phyloP scores from a whole-genome alignment of 2,113 vertebrate genomes.

The Chaetorhynchus papuensis region DNA sequence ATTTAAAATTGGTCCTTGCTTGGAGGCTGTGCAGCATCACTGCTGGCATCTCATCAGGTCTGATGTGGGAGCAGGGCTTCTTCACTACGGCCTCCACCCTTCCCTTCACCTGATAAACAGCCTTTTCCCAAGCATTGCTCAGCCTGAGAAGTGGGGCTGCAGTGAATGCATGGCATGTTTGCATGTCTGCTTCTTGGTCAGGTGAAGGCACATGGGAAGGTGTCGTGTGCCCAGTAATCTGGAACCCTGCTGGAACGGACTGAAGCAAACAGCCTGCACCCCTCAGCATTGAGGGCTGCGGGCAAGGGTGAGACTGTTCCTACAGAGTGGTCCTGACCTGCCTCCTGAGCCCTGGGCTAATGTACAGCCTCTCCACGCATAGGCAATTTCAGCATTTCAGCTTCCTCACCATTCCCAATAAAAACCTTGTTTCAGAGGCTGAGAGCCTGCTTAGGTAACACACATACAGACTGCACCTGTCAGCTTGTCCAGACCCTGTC shows the following conservation, averaged over 20 bases:
- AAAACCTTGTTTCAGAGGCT: not conserved
- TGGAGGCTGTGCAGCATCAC: not conserved
- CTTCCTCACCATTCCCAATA: not conserved
- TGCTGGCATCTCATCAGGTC: not conserved
- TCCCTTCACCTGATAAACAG: not conserved
- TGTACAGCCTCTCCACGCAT: rapidly evolving
- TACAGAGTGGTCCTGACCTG: rapidly evolving
- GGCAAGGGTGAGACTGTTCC: not conserved
- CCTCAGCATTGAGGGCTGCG: rapidly evolving
- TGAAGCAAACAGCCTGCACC: not conserved
- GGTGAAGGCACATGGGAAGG: not conserved
- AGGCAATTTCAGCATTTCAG: not conserved
- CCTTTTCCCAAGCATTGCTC: not conserved
- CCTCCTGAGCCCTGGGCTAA: not conserved
- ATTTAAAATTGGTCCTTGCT: not conserved
- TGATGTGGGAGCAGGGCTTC: not conserved
- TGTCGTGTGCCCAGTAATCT: not conserved
- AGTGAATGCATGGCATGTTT: not conserved
- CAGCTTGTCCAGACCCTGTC: not conserved
- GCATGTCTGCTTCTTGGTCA: rapidly evolving
- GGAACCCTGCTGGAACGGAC: not conserved
- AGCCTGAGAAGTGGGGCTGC: not conserved
- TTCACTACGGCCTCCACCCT: not conserved
- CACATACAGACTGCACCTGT: not conserved
- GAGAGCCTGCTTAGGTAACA: not conserved